Evolutionary conservation across 2,113 vertebrate species (phyloP), one percentile per base, ranked within the genome.

Genomic region (Hyperoodon ampullatus): DNA sequence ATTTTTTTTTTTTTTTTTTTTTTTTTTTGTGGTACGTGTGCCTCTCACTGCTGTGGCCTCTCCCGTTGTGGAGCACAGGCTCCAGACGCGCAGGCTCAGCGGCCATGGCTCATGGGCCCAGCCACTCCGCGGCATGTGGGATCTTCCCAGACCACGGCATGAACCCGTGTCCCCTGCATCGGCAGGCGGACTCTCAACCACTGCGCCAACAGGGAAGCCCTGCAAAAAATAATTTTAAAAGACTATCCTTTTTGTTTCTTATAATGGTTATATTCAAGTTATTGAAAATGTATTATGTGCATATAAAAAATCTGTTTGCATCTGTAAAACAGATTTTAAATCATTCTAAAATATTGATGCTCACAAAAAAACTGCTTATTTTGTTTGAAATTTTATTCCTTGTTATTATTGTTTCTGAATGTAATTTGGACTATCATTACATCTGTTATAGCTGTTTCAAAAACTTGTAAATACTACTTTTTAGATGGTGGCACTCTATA

Each of bases 351-450:
- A 97, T 96, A 98, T 96, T 97, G 96, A 98, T 95, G 86, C 96
- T 63, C 95, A 97, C 90, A 96, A 96, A 98, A 96, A 98, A 95
- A 93, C 71, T 97, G 93, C 84, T 96, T 96, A 93, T 95, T 97
- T 90, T 94, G 93, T 98, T 98, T 98, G 97, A 98, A 98, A 98
- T 95, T 97, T 97, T 97, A 97, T 98, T 98, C 98, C 78, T 96
- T 61, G 91, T 93, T 58, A 86, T 98, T 95, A 55, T 97, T 93
- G 83, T 98, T 98, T 98, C 97, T 98, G 98, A 98, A 98, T 98
- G 89, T 97, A 87, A 97, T 97, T 98, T 98, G 95, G 97, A 97
- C 96, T 97, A 15, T 86, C 74, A 95, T 97, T 96, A 98, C 98
- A 98, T 98, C 98, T 98, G 97, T 96, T 98, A 95, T 74, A 96